A percentile compares a stretch with the other conserved stretches of the same genome.
Evolutionary conservation across 2,113 vertebrate species (phyloP).

Genomic region (Zonotrichia leucophrys): DNA sequence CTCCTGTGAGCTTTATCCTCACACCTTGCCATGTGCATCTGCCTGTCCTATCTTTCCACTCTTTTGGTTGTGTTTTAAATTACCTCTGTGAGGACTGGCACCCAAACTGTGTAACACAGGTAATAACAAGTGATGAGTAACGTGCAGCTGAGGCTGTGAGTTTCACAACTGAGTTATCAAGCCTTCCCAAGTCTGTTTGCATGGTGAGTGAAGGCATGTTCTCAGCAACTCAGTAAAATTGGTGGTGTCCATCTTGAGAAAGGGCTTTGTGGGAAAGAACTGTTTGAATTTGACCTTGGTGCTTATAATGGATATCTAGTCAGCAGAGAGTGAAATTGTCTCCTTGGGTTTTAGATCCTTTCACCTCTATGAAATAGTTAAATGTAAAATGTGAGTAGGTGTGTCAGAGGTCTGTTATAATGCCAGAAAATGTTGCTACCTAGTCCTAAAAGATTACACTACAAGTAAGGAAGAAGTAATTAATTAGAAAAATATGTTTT

Average conservation of each 20-base stretch:
- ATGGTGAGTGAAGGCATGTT: background rate
- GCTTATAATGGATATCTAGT: background rate
- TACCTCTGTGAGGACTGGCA: background rate
- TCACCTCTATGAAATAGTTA: background rate
- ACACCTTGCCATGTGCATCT: background rate
- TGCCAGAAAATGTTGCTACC: background rate
- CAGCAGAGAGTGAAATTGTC: background rate
- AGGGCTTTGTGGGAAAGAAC: background rate
- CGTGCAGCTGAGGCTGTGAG: background rate
- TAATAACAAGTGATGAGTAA: background rate
- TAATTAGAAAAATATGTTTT: background rate
- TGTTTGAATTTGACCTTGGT: background rate
- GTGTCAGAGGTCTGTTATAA: background rate
- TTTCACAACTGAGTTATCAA: background rate
- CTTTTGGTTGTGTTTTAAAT: background rate
- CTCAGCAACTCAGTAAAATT: background rate
- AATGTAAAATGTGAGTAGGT: background rate
- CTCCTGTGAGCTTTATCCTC: background rate
- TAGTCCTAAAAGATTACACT: background rate
- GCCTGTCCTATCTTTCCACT: background rate
- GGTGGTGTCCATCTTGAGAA: background rate
- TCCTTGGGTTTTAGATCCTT: background rate
- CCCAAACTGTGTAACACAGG: background rate
- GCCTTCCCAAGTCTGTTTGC: background rate
- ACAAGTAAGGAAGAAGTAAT: background rate